These are phyloP conservation scores for Thryonomys swinderianus DNA, from an alignment of 2,113 vertebrate species.

Conservation along the genomic window DNA sequence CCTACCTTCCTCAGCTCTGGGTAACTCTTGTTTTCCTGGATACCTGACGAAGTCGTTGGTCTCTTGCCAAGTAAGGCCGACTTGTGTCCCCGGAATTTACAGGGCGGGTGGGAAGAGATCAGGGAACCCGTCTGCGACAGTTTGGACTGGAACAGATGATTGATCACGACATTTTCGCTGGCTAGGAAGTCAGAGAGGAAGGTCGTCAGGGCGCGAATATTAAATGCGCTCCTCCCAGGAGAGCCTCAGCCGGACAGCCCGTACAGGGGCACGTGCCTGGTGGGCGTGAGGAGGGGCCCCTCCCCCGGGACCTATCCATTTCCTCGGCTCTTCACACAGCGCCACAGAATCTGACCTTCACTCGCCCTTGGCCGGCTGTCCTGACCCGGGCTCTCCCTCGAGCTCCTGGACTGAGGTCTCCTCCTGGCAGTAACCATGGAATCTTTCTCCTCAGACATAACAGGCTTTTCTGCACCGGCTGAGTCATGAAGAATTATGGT, in stretches of 20 bases:
- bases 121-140: slow-evolving; percentile 95
- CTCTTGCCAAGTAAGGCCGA: slow-evolving; percentile 90
- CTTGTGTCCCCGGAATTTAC: slow-evolving; percentile 91
- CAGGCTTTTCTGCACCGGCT: neutral
- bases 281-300: neutral
- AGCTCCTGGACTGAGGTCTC: neutral
- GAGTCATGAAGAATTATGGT: neutral
- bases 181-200: slow-evolving; percentile 86
- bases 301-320: no score
- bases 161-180: slow-evolving; percentile 95
- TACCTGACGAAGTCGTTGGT: slow-evolving; percentile 72
- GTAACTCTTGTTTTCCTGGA: slow-evolving; percentile 89
- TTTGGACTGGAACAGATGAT: slow-evolving; percentile 96
- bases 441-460: neutral
- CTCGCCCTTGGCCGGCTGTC: neutral
- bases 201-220: neutral
- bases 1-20: slow-evolving; percentile 93
- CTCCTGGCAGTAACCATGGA: neutral
- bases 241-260: accelerated
- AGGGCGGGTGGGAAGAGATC: slow-evolving; percentile 88
- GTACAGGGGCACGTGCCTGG: accelerated
- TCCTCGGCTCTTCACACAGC: no score
- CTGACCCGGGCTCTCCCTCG: neutral
- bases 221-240: no score
- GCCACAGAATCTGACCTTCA: neutral